Percentiles rank a stretch among this genome's conserved stretches.
These are phyloP conservation scores for Streblospio benedicti DNA, from an alignment of 1,140 invertebrate genomes.

Conservation along the genomic window DNA sequence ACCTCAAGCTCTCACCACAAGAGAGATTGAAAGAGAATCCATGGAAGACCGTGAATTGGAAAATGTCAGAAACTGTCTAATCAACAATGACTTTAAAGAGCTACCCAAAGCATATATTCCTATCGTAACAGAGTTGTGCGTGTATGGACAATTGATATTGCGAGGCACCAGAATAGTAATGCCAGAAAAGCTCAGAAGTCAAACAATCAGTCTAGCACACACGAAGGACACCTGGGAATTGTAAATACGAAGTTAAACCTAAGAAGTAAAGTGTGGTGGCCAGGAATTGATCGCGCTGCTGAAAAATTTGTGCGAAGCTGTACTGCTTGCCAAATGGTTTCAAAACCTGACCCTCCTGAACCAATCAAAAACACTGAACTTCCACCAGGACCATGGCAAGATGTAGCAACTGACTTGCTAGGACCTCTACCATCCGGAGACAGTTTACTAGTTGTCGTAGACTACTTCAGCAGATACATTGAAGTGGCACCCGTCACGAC, in stretches of 20 bases:
- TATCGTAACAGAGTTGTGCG: conserved; percentile 1
- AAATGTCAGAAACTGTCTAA: no score
- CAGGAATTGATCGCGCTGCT: conserved; percentile 28
- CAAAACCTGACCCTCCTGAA: neutral
- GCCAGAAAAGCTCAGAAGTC: neutral
- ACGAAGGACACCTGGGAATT: conserved; percentile 31
- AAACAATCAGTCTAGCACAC: conserved; percentile 19
- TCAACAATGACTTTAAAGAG: no score
- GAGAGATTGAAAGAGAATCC: no score
- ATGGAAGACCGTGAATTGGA: no score
- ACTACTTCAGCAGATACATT: no score
- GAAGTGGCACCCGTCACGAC: no score
- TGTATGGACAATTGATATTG: neutral
- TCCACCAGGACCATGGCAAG: neutral
- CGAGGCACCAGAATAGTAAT: neutral
- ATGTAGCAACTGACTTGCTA: neutral
- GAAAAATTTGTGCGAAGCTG: conserved; percentile 28
- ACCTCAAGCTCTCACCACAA: no score
- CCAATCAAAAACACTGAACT: neutral
- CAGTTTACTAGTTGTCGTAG: conserved; percentile 1
- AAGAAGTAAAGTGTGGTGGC: conserved; percentile 41
- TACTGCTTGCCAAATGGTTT: conserved; percentile 9
- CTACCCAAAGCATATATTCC: neutral
- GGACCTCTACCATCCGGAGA: neutral
- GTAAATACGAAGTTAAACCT: conserved; percentile 27